Evolutionary conservation across 2,797 vertebrate genomes (phyloP).

Genomic region (Pseudochaenichthys georgianus): DNA sequence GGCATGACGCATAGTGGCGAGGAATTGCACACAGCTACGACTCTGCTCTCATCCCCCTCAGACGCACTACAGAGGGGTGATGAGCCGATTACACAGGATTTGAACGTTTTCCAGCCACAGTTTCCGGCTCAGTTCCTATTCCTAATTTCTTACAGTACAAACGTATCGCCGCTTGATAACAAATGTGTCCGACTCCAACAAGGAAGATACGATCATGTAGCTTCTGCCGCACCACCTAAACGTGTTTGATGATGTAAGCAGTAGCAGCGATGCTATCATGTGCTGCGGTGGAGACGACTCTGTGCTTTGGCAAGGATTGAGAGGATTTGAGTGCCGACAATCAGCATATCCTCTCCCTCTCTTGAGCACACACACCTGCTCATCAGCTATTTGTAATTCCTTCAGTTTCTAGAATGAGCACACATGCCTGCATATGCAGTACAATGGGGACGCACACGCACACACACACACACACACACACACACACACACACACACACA

Average conservation of each 20-base stretch:
- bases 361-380: conserved; percentile 58
- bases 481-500: conserved; percentile 56
- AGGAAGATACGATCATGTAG: conserved; percentile 50
- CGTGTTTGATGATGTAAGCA: conserved; percentile 43
- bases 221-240: conserved; percentile 22
- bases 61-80: conserved; percentile 20
- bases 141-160: conserved; percentile 24
- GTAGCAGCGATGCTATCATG: conserved; percentile 63
- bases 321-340: conserved; percentile 43
- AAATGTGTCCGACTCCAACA: conserved; percentile 26
- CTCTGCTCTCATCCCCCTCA: conserved; percentile 29
- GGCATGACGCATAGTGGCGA: conserved; percentile 50
- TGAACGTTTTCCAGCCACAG: conserved; percentile 29
- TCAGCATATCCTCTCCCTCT: conserved; percentile 38
- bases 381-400: conserved; percentile 52
- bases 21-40: conserved; percentile 30
- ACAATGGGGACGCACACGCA: conserved; percentile 27
- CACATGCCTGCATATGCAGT: conserved; percentile 9
- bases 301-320: conserved; percentile 59
- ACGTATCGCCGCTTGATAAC: conserved; percentile 18
- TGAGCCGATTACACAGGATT: conserved; percentile 39
- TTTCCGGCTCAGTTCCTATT: conserved; percentile 38
- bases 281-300: conserved; percentile 34
- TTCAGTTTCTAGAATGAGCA: conserved; percentile 48
- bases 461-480: conserved; percentile 56